Conservation (phyloP, 2,113 vertebrate genomes). For the Platysternon megacephalum region DNA sequence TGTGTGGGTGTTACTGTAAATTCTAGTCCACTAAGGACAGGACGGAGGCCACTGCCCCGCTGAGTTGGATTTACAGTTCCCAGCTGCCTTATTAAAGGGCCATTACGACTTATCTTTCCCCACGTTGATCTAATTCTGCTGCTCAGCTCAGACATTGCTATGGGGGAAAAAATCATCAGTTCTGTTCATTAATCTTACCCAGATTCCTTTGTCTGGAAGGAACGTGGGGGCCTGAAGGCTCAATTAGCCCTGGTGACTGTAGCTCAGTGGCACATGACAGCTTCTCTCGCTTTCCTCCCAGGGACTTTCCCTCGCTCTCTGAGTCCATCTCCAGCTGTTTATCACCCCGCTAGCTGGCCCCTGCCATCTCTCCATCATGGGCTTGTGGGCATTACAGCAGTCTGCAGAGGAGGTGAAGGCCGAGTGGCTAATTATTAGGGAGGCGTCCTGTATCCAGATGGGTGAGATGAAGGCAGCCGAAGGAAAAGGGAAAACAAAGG, state of each 20-base stretch:
- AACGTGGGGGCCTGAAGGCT: slow-evolving; percentile 27
- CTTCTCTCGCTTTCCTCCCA: background rate
- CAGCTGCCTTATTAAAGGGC: background rate
- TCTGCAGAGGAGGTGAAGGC: background rate
- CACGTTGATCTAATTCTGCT: slow-evolving; percentile 9
- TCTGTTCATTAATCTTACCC: slow-evolving; percentile 46
- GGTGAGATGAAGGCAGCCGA: background rate
- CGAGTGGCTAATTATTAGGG: background rate
- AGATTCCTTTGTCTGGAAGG: rapidly evolving
- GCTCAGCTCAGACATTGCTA: background rate
- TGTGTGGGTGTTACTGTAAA: background rate
- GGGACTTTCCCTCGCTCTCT: background rate
- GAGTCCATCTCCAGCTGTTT: background rate
- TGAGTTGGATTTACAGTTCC: background rate
- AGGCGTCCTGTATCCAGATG: rapidly evolving
- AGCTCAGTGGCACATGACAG: background rate
- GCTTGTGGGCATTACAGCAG: background rate
- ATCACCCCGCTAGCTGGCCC: background rate
- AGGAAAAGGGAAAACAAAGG: rapidly evolving
- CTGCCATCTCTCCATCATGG: rapidly evolving
- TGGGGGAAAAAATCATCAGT: background rate
- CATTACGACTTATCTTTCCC: background rate
- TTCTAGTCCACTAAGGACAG: rapidly evolving
- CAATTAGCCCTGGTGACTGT: slow-evolving; percentile 35
- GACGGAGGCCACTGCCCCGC: background rate